Evolutionary conservation across 1,140 invertebrate genomes (phyloP), one percentile per base, ranked within the genome.

Genomic region (Vanessa tameamea): DNA sequence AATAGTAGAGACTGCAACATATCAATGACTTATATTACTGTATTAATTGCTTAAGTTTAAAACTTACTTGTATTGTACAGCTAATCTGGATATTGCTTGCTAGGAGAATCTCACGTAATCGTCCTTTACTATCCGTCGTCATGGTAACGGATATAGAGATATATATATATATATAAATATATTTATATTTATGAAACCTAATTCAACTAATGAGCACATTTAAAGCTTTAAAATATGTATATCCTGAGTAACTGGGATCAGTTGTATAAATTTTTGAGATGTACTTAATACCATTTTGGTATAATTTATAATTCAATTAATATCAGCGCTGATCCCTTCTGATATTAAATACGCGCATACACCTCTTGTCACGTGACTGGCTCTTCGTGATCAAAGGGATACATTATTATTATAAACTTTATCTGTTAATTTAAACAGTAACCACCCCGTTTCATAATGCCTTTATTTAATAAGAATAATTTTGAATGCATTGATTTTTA

Each of bases 61-160:
- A 77, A 80, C 64, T 79, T 57, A 69, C 63, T 78, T 37, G 15
- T 71, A 81, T 82, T 63, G 75, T 83, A 81, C 78, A 76, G 64
- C 78, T 83, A 77, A 70, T 31, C 47, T 73, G 31, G 37, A 70
- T 88, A 88, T 87, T 88, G 86, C 84, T 85, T 82, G 70, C 63
- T 78, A 70, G 63, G 79, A 83, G 83, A 86, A 86, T 81, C 75
- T 15, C 73, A 83, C 81, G 83, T 81, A 80, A 43, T 66, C 47
- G 20, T 59, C 57, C 66, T 43, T 23, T 31, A 23, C 37, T 43
- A 50, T 20, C n/a, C 66, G 26, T 69, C 65, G 69, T 67, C 51
- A 67, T 64, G 50, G 67, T 65, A 16, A 47, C 8, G 20, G 9
- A 57, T 23, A 57, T 55, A 57, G 20, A 16, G 16, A 55, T 6